Base-by-base conservation (phyloP, 2,797 vertebrate genomes). In the Rhincodon typus region DNA sequence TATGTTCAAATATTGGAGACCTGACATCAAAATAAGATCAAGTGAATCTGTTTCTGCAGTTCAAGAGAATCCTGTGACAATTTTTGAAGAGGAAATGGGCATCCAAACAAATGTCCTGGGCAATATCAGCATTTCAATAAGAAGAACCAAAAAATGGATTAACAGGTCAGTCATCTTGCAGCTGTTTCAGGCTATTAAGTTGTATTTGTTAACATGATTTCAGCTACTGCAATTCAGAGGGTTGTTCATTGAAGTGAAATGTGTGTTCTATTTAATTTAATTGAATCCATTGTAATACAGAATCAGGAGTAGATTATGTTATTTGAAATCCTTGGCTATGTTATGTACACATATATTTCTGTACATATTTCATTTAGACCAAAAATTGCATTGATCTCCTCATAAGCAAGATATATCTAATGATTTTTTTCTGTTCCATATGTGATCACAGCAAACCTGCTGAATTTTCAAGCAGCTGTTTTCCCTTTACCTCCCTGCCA, bases 391-490 rank as follows among this genome's bases (percentile, higher is more conserved):
- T n/a, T 91, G 34, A n/a, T 34, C 15, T n/a, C 34, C n/a, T 67
- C 57, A 38, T 67, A 62, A 30, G 62, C 66, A 8, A 38, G 2
- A 93, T n/a, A 69, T 12, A 42, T 46, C 38, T 93, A 4, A 69
- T 25, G n/a, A 69, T 77, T 38, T 42, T 25, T 69, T 93, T 93
- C 66, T 69, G n/a, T 93, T 93, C 62, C 90, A 93, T 69, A 69
- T 34, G 30, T 69, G n/a, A 21, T 93, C n/a, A 38, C n/a, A 93
- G 38, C 62, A 93, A 67, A 67, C 90, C 38, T 66, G 67, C n/a
- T 69, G 90, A 69, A 38, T 93, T 38, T 93, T 93, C 67, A 69
- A 27, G 90, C 21, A 69, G 90, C 62, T 93, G 90, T n/a, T 38
- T 93, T 93, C n/a, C 70, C 66, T n/a, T 69, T 19, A 93, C 66